Evolutionary conservation across 2,888 invertebrate genomes (phyloP).

Genomic region (Meteorus cinctellus): DNA sequence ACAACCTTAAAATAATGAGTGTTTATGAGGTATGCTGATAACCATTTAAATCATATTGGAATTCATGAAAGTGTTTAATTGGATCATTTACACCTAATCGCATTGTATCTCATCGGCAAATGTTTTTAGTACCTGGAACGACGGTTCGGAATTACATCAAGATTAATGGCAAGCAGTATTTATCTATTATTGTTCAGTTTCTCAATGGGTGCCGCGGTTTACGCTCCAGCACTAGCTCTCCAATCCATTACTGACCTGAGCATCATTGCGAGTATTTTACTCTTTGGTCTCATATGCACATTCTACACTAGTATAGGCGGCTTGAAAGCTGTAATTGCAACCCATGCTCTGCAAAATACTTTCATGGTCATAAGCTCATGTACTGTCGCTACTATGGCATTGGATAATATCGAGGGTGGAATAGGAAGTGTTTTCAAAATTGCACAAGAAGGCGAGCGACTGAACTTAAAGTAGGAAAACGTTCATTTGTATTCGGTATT

Average conservation of each 20-base stretch:
- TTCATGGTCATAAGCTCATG: conserved; percentile 89
- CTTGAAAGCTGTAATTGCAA: conserved; percentile 92
- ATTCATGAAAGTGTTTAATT: neutral
- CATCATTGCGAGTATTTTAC: conserved; percentile 71
- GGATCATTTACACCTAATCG: neutral
- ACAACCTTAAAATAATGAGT: conserved; percentile 87
- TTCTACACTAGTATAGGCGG: conserved; percentile 92
- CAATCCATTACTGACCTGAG: conserved; percentile 75
- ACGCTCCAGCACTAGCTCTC: conserved; percentile 79
- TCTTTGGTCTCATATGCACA: conserved; percentile 82
- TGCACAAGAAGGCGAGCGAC: conserved; percentile 80
- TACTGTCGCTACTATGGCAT: conserved; percentile 83
- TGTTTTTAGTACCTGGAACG: conserved; percentile 77
- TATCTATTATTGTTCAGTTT: conserved; percentile 78
- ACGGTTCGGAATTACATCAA: conserved; percentile 75
- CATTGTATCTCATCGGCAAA: neutral
- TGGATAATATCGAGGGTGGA: conserved; percentile 80
- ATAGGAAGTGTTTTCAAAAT: conserved; percentile 81
- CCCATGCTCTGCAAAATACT: conserved; percentile 88
- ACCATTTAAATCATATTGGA: neutral
- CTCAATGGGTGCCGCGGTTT: conserved; percentile 77
- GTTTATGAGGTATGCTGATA: conserved; percentile 83
- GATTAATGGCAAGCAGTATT: conserved; percentile 75
- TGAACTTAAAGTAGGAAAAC: conserved; percentile 79
- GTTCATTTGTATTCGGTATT: neutral